Evolutionary conservation across 2,888 invertebrate genomes (phyloP), one percentile per base, ranked within the genome.

Genomic region (Glyphotaelius pellucidus): DNA sequence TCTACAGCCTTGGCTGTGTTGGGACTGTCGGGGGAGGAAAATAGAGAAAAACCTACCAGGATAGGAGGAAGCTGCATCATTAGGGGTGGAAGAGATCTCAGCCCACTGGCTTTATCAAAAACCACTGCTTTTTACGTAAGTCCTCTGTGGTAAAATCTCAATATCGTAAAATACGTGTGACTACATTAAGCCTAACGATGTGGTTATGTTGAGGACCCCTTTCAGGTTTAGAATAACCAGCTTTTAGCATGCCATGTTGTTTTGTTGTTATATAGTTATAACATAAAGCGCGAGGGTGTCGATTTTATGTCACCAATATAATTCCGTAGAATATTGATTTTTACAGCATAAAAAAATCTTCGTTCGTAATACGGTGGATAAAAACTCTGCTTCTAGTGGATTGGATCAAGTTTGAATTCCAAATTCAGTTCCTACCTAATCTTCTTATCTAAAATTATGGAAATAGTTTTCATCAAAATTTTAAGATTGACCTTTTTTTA

Each of bases 31-130:
- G 52, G 52, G 7, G 25, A 67, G 52, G 52, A 67, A 67, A 47
- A 47, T 47, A 47, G 47, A 47, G 47, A 67, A 67, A 67, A 67
- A 67, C 52, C 52, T 67, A 15, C 52, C 52, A 67, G 52, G 52
- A 67, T 19, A 25, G 31, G 12, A 81, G 81, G 81, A 31, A 81
- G 81, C 81, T 81, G 81, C 81, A 81, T 81, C 81, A 81, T 81
- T 81, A 81, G 81, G 52, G 81, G 81, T 81, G 81, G 81, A 31
- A 81, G 31, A 81, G 81, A 81, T 81, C 81, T 4, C 30, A 32
- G 30, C 81, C 30, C 31, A 81, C 14, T 30, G 81, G 31, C 81
- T 81, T 81, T 81, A 81, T 32, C 81, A 81, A 81, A 81, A 81
- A 32, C 52, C 52, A 67, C 52, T 67, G 52, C 31, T 81, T 81